phyloP scores from a whole-genome alignment of 1,140 invertebrate species.

The Dendrolimus kikuchii region DNA sequence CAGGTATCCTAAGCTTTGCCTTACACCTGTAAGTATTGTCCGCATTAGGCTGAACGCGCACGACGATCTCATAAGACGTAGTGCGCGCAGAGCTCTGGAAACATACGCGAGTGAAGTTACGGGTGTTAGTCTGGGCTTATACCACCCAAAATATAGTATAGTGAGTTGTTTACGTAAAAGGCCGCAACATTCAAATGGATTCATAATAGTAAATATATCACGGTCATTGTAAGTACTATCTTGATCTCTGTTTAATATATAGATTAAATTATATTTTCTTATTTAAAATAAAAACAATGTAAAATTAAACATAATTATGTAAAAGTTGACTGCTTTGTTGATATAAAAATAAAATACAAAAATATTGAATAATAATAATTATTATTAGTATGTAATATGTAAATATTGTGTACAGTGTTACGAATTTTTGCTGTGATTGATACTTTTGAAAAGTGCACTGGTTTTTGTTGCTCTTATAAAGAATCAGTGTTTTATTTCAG shows the following conservation, averaged over 20 bases:
- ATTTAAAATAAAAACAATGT: conserved; percentile 25
- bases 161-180: too few relatives aligned
- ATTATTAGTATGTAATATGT: conserved; percentile 18
- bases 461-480: conserved; percentile 1
- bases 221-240: conserved; percentile 28
- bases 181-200: too few relatives aligned
- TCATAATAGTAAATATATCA: background rate
- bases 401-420: conserved; percentile 60
- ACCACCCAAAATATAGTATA: too few relatives aligned
- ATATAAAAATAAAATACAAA: conserved; percentile 18
- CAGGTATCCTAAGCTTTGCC: too few relatives aligned
- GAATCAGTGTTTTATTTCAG: too few relatives aligned
- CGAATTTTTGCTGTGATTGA: conserved; percentile 32
- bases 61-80: too few relatives aligned
- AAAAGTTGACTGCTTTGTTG: conserved; percentile 45
- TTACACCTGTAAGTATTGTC: too few relatives aligned
- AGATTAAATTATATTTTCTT: conserved; percentile 64
- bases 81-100: too few relatives aligned
- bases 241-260: conserved; percentile 56
- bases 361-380: too few relatives aligned
- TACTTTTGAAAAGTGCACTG: conserved; percentile 5
- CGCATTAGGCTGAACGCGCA: too few relatives aligned
- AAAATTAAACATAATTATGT: conserved; percentile 25
- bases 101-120: too few relatives aligned
- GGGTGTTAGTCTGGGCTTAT: too few relatives aligned